Evolutionary conservation across 2,797 vertebrate genomes (phyloP), one percentile per base, ranked within the genome.

Genomic region (Acipenser oxyrinchus): DNA sequence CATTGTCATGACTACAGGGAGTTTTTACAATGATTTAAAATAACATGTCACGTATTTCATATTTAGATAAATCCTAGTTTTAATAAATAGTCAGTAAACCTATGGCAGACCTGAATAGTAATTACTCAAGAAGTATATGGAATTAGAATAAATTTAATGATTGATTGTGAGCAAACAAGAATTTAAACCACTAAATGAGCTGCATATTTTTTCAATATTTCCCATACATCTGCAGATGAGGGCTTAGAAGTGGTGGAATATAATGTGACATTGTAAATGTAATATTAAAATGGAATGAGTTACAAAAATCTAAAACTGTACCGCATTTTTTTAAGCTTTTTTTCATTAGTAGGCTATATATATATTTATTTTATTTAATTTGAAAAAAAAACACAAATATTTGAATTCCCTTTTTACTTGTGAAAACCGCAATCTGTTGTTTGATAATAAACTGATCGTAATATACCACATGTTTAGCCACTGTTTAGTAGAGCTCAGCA

Each of bases 151-250:
- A 10, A n/a, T 10, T 57, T 3, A 57, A 57, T 57, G 53, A 10
- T 57, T 10, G n/a, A 10, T 10, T 57, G 10, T 57, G 53, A 57
- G 10, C n/a, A 57, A 57, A 57, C 9, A 49, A 37, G 23, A 37
- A 37, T 37, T 37, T 13, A 71, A 66, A 65, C 18, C 1, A 1
- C 37, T 58, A 58, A 60, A 71, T 37, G 23, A 37, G 23, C 23
- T 37, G 23, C 23, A 37, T 37, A 2, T 37, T 37, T 37, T 18
- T 18, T 18, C 15, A 37, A 37, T 2, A 37, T 37, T 37, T 37
- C 23, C 23, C 23, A 4, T 51, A 12, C 49, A 66, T 18, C 18
- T 60, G 10, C 48, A 13, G 52, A 37, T 55, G 49, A 12, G 15
- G 18, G 13, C 13, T 7, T 58, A 18, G 4, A 6, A 7, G 10